phyloP scores from a whole-genome alignment of 2,113 vertebrate genomes.

The Carassius gibelio region DNA sequence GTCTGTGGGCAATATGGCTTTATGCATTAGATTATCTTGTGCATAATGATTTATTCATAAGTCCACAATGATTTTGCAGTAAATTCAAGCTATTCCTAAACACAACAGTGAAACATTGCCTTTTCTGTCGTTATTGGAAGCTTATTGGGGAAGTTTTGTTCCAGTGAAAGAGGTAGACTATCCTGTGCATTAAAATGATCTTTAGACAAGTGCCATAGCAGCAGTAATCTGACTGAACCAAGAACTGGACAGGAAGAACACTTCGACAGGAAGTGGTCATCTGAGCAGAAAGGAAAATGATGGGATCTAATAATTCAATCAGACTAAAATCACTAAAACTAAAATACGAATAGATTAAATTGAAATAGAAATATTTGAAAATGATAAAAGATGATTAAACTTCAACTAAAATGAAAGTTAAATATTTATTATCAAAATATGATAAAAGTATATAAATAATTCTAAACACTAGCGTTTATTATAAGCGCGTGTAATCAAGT shows the following conservation, averaged over 20 bases:
- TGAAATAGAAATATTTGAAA: neutral
- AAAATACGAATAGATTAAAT: too few relatives aligned
- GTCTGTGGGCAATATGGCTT: conserved; percentile 12
- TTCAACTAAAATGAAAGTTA: neutral
- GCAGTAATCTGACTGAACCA: neutral
- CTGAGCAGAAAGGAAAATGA: neutral
- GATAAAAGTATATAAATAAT: neutral
- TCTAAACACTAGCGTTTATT: neutral
- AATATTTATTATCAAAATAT: neutral
- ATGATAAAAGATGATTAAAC: neutral
- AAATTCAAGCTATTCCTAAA: conserved; percentile 23
- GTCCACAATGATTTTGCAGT: conserved; percentile 33
- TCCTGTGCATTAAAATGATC: neutral
- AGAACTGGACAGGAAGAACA: neutral
- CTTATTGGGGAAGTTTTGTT: neutral
- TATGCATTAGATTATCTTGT: conserved; percentile 35
- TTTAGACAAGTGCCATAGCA: neutral
- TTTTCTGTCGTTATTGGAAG: conserved; percentile 13
- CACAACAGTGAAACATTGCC: neutral
- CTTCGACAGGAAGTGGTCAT: neutral
- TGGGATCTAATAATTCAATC: neutral
- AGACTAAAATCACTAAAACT: neutral
- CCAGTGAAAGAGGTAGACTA: neutral
- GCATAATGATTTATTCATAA: conserved; percentile 49
- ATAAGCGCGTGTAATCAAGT: too few relatives aligned